Conservation (phyloP, 2,113 vertebrate genomes). For the Chinchilla lanigera region DNA sequence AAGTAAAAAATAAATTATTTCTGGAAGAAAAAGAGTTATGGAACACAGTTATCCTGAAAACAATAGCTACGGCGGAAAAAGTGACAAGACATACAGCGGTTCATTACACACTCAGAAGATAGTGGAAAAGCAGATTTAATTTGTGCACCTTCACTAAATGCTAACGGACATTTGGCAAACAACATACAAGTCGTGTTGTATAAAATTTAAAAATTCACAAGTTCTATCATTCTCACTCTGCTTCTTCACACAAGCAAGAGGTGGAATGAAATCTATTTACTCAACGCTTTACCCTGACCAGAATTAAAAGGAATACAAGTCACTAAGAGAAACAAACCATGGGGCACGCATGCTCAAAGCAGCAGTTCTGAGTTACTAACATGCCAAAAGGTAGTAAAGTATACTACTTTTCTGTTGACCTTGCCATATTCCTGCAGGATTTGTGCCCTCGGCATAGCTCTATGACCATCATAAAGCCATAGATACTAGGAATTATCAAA, state of each 20-base stretch:
- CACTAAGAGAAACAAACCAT: neutral
- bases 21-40: neutral
- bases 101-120: constrained; percentile 58
- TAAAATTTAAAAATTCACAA: constrained; percentile 25
- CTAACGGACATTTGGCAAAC: constrained; percentile 8
- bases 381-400: neutral
- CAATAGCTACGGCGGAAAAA: constrained; percentile 55
- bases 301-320: neutral
- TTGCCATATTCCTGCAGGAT: neutral
- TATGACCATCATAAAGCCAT: neutral
- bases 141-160: constrained; percentile 36
- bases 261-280: neutral
- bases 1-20: constrained; percentile 70
- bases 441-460: neutral
- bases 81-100: constrained; percentile 32
- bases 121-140: constrained; percentile 59
- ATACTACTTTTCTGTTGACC: neutral
- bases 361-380: neutral
- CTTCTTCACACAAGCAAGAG: neutral
- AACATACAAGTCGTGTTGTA: neutral
- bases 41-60: constrained; percentile 7
- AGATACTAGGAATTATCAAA: neutral
- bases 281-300: neutral
- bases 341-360: neutral
- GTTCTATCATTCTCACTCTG: neutral